These are phyloP conservation scores for Huso huso DNA, from an alignment of 2,797 vertebrate species.

Conservation along the genomic window DNA sequence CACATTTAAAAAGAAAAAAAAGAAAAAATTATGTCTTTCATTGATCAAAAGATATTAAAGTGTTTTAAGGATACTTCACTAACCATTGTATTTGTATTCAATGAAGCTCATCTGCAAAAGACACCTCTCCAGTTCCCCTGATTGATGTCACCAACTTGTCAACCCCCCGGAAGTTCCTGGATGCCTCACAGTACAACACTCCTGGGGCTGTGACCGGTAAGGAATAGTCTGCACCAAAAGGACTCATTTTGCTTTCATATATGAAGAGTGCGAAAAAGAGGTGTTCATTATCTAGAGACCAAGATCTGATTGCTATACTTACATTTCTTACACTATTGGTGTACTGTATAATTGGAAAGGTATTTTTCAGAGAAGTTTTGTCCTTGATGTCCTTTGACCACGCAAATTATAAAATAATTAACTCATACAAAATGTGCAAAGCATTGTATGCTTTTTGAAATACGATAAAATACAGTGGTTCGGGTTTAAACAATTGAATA, in stretches of 20 bases:
- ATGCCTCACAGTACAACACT: conserved; percentile 75
- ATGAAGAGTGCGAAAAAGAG: background rate
- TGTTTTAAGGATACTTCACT: no score
- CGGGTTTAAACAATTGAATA: no score
- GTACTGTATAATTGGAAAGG: background rate
- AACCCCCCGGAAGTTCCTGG: conserved; percentile 84
- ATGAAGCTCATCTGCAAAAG: conserved; percentile 68
- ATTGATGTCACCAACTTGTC: conserved; percentile 80
- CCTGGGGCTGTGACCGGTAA: conserved; percentile 71
- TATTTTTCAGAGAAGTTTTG: background rate
- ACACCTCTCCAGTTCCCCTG: conserved; percentile 61
- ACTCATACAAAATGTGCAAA: no score
- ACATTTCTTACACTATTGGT: background rate
- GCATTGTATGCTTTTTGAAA: no score
- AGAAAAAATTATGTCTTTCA: no score
- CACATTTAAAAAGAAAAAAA: no score
- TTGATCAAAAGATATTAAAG: no score
- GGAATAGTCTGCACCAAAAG: conserved; percentile 15
- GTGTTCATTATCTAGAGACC: background rate
- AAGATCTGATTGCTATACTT: background rate
- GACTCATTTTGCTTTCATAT: background rate
- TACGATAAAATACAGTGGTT: no score
- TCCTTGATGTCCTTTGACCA: background rate
- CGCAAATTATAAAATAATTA: background rate
- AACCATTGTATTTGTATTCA: background rate